Conservation (phyloP, 2,888 invertebrate species). For the Pseudococcus longispinus region DNA sequence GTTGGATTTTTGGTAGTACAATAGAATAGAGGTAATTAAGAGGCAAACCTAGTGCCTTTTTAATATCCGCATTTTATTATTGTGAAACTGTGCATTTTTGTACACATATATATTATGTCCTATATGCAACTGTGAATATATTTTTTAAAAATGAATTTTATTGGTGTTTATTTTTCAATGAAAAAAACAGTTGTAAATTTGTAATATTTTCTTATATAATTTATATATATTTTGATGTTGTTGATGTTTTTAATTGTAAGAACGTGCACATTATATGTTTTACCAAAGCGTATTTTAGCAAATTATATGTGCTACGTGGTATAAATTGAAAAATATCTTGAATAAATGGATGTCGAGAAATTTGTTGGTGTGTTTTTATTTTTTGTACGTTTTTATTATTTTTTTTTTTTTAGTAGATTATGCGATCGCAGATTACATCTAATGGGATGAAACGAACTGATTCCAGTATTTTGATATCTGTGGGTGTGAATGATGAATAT, state of each 20-base stretch:
- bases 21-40: slow-evolving; percentile 15
- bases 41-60: slow-evolving; percentile 33
- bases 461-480: too few species aligned
- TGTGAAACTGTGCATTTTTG: slow-evolving; percentile 37
- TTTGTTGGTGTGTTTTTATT: slow-evolving; percentile 32
- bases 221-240: slow-evolving; percentile 55
- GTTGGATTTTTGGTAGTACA: background rate
- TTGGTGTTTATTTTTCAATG: slow-evolving; percentile 40
- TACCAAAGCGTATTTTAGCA: slow-evolving; percentile 56
- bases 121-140: slow-evolving; percentile 48
- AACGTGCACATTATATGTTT: slow-evolving; percentile 53
- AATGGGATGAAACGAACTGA: too few species aligned
- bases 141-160: slow-evolving; percentile 44
- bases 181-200: slow-evolving; percentile 51
- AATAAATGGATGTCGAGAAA: slow-evolving; percentile 36
- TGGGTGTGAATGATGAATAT: too few species aligned
- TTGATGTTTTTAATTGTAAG: slow-evolving; percentile 56
- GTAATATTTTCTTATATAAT: slow-evolving; percentile 53
- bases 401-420: background rate
- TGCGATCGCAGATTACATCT: too few species aligned
- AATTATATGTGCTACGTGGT: slow-evolving; percentile 56
- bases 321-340: slow-evolving; percentile 51
- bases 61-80: slow-evolving; percentile 47
- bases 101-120: slow-evolving; percentile 26
- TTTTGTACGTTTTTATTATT: background rate